Evolutionary conservation across 2,888 invertebrate genomes (phyloP).

Genomic region (Drosophila multiciliata): DNA sequence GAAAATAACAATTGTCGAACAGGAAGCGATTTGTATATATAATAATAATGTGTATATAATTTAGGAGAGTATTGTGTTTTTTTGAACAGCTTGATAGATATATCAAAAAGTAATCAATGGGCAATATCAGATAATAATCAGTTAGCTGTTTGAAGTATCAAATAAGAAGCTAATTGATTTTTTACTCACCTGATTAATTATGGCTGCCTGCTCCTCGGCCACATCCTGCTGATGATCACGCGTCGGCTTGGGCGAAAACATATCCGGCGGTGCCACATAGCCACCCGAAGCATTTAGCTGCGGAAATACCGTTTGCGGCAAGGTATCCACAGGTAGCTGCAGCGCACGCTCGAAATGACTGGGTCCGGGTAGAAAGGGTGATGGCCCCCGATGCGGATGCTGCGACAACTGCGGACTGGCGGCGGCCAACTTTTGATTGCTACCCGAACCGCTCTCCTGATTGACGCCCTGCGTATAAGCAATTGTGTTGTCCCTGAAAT

Average conservation of each 20-base stretch:
- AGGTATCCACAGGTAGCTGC: slow-evolving; percentile 82
- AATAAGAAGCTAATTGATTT: not conserved
- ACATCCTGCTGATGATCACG: slow-evolving; percentile 85
- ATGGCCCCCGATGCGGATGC: slow-evolving; percentile 87
- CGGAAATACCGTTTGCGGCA: slow-evolving; percentile 87
- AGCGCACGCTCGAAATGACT: slow-evolving; percentile 84
- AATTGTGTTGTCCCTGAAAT: slow-evolving; percentile 84
- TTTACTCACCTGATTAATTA: slow-evolving; percentile 84
- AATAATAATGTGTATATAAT: not conserved
- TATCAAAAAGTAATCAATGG: not conserved
- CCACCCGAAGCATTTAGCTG: slow-evolving; percentile 84
- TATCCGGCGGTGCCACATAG: slow-evolving; percentile 81
- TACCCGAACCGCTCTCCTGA: slow-evolving; percentile 84
- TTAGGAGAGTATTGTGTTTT: not conserved
- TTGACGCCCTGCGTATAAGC: slow-evolving; percentile 85
- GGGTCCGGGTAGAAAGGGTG: slow-evolving; percentile 87
- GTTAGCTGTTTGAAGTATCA: not conserved
- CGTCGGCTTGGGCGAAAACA: slow-evolving; percentile 84
- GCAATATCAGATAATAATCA: not conserved
- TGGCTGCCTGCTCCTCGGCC: slow-evolving; percentile 84
- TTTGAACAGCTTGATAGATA: not conserved
- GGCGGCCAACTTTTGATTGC: slow-evolving; percentile 84
- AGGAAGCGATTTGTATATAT: not conserved
- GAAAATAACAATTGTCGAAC: not conserved
- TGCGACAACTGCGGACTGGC: slow-evolving; percentile 77